These are phyloP conservation scores for Parotia lawesii DNA, from an alignment of 2,113 vertebrate genomes.

Conservation along the genomic window DNA sequence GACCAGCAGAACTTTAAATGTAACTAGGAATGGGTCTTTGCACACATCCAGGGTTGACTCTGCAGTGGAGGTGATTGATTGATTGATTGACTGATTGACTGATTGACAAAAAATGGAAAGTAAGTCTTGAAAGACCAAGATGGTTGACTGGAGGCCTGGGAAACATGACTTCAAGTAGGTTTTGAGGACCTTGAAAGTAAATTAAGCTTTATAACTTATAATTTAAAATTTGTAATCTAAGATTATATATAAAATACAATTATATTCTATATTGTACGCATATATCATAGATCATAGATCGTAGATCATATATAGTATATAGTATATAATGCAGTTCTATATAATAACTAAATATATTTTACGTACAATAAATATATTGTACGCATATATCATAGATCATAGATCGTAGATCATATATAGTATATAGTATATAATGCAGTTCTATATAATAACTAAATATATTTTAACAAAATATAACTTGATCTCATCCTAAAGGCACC, in stretches of 20 bases:
- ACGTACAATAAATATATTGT: too few relatives aligned
- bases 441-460: neutral
- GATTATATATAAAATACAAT: neutral
- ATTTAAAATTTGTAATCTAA: neutral
- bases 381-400: too few relatives aligned
- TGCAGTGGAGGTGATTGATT: neutral
- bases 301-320: too few relatives aligned
- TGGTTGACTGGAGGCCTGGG: neutral
- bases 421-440: neutral
- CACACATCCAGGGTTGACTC: neutral
- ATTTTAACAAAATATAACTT: neutral
- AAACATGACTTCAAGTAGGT: neutral
- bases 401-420: too few relatives aligned
- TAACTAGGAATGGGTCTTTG: neutral
- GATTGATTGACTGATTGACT: neutral
- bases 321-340: neutral
- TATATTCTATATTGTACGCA: neutral
- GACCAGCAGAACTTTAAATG: neutral
- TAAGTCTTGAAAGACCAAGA: neutral
- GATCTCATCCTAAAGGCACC: neutral
- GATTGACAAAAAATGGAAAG: neutral
- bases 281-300: neutral
- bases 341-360: neutral
- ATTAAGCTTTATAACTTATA: neutral
- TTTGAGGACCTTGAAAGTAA: neutral